phyloP scores from a whole-genome alignment of 2,888 invertebrate genomes.

The Euproctis similis region DNA sequence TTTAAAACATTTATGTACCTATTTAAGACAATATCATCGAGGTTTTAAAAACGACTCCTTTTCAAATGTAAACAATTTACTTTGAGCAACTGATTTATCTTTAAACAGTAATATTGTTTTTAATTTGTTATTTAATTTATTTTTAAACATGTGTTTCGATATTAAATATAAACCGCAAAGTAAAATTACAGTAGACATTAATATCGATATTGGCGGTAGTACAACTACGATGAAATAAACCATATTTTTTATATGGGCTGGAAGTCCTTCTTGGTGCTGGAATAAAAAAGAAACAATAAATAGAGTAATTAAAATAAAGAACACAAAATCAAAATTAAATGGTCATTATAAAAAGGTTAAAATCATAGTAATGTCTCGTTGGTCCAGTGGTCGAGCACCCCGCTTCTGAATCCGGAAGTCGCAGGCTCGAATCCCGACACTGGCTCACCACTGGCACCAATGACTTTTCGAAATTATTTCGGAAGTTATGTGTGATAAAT shows the following conservation, averaged over 20 bases:
- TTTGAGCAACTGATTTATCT: conserved; percentile 43
- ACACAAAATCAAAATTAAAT: too few relatives aligned
- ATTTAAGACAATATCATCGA: conserved; percentile 18
- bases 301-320: conserved; percentile 1
- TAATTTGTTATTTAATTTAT: conserved; percentile 36
- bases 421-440: too few relatives aligned
- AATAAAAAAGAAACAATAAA: conserved; percentile 26
- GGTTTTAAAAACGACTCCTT: conserved; percentile 46
- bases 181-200: conserved; percentile 32
- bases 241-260: conserved; percentile 57
- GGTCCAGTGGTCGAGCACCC: too few relatives aligned
- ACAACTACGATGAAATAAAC: conserved; percentile 69
- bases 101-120: conserved; percentile 44
- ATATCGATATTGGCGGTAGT: conserved; percentile 62
- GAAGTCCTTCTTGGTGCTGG: conserved; percentile 77
- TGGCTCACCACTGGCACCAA: too few relatives aligned
- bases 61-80: conserved; percentile 50
- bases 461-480: too few relatives aligned
- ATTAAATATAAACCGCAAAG: conserved; percentile 45
- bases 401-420: too few relatives aligned
- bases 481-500: too few relatives aligned
- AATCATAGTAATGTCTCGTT: too few relatives aligned
- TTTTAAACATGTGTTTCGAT: conserved; percentile 38
- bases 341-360: too few relatives aligned
- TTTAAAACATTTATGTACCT: too few relatives aligned